Evolutionary conservation across 1,140 invertebrate species (phyloP).

Genomic region (Temnothorax nylanderi): DNA sequence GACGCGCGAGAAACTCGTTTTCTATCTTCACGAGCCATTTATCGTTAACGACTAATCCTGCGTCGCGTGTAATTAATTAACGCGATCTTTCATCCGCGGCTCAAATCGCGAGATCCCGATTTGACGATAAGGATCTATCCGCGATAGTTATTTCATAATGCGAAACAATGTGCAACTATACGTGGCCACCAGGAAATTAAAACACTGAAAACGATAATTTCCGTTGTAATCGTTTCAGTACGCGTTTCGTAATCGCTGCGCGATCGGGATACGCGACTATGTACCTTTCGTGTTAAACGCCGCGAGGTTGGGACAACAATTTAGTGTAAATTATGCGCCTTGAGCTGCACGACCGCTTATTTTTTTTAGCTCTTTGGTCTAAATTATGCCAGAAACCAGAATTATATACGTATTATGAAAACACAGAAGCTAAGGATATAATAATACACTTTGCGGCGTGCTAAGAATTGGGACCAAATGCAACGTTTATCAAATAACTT

Average conservation of each 20-base stretch:
- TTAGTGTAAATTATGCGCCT: neutral
- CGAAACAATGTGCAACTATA: neutral
- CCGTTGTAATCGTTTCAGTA: constrained; percentile 15
- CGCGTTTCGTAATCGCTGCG: neutral
- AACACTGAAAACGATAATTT: constrained; percentile 7
- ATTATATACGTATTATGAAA: neutral
- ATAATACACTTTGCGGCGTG: neutral
- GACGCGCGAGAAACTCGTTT: constrained; percentile 12
- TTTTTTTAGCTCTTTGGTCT: neutral
- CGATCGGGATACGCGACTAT: constrained; percentile 8
- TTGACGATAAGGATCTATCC: neutral
- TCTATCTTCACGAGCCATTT: neutral
- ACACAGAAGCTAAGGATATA: neutral
- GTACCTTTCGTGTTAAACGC: neutral
- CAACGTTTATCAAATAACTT: neutral
- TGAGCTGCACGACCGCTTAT: neutral
- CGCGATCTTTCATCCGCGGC: neutral
- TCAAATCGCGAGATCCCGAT: neutral
- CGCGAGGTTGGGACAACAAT: constrained; percentile 3
- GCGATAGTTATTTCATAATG: constrained; percentile 18
- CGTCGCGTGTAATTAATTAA: constrained; percentile 21
- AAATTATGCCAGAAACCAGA: neutral
- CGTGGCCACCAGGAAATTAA: constrained; percentile 11
- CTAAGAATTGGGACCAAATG: neutral
- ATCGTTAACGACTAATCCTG: neutral